These are phyloP conservation scores for Hypanus sabinus DNA, from an alignment of 2,113 vertebrate genomes.

Conservation along the genomic window DNA sequence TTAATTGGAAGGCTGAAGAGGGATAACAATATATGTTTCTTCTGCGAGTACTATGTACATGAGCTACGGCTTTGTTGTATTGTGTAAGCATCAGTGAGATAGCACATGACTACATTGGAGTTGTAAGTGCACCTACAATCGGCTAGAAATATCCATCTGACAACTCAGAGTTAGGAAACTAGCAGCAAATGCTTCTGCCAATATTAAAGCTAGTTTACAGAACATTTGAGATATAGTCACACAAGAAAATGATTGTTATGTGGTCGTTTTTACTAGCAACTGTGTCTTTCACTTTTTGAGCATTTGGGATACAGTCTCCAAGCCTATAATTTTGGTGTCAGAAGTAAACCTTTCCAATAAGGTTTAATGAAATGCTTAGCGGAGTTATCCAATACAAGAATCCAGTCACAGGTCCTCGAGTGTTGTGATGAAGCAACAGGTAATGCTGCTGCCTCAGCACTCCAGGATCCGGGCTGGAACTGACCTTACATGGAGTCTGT, in stretches of 20 bases:
- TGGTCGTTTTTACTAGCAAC: neutral
- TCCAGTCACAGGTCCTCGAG: neutral
- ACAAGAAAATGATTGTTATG: neutral
- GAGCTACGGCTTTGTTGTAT: neutral
- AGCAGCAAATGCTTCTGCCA: neutral
- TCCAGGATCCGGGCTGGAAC: no score
- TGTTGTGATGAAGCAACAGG: no score
- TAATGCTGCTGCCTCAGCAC: no score
- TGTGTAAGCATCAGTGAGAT: neutral
- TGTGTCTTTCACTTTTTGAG: neutral
- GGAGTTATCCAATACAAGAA: neutral
- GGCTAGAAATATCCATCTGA: neutral
- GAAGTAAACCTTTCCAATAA: neutral
- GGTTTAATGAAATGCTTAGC: neutral
- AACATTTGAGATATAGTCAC: neutral
- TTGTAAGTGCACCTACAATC: neutral
- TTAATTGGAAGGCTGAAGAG: neutral
- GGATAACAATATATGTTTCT: neutral
- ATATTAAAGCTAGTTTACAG: neutral
- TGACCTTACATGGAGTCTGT: no score
- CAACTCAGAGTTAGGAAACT: neutral
- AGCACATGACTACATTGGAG: neutral
- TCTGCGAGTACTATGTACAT: neutral
- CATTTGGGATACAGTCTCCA: neutral
- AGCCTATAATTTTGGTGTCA: neutral